These are phyloP conservation scores for Disparrhopalites patrizii DNA, from an alignment of 2,888 invertebrate species.

Conservation along the genomic window DNA sequence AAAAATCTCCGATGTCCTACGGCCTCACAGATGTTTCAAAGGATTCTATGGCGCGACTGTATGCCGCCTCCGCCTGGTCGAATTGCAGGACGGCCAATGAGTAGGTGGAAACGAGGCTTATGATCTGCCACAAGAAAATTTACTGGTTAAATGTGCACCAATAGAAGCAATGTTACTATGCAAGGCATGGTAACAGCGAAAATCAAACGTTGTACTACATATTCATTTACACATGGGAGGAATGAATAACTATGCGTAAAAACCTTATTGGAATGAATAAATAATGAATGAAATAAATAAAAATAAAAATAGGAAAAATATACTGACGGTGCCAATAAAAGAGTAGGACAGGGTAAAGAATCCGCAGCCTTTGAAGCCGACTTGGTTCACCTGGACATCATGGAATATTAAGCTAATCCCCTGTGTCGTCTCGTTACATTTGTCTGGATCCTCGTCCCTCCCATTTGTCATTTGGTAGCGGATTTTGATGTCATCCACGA, in stretches of 20 bases:
- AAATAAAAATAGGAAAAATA: background rate
- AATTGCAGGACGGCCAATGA: background rate
- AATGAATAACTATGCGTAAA: too few species aligned
- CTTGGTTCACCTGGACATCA: background rate
- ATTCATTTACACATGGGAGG: too few species aligned
- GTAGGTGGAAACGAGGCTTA: background rate
- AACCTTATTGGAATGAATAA: background rate
- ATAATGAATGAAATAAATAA: background rate
- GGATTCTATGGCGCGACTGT: too few species aligned
- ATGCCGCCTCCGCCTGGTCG: too few species aligned
- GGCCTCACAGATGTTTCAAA: too few species aligned
- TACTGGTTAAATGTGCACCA: too few species aligned
- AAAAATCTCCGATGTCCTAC: too few species aligned
- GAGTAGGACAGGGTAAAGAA: constrained; percentile 1
- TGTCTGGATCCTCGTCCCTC: background rate
- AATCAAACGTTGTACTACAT: too few species aligned
- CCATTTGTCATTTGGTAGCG: background rate
- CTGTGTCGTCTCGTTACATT: background rate
- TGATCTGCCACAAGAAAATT: background rate
- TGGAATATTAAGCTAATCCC: background rate
- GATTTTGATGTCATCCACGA: background rate
- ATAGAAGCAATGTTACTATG: too few species aligned
- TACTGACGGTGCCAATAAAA: background rate
- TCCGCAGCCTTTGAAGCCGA: background rate
- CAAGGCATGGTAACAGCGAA: too few species aligned